Conservation (phyloP, 2,888 invertebrate genomes). For the Ormyrus rosae region DNA sequence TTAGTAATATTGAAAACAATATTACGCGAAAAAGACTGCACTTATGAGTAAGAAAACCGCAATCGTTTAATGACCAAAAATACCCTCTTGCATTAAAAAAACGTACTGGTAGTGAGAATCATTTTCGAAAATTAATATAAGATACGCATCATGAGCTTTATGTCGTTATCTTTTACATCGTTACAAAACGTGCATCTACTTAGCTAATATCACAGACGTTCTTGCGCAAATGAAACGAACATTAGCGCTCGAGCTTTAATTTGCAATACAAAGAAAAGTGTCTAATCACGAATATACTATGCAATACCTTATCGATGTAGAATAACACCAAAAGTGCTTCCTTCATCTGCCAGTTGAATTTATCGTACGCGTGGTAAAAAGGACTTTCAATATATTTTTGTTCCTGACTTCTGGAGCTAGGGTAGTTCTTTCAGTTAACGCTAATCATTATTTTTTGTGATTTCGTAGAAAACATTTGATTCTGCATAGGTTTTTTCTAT, state of each 20-base stretch:
- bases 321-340: slow-evolving; percentile 57
- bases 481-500: slow-evolving; percentile 44
- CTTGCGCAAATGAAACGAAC: not conserved
- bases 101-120: too few species aligned
- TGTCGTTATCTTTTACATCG: slow-evolving; percentile 9
- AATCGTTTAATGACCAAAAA: slow-evolving; percentile 20
- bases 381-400: slow-evolving; percentile 16
- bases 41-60: slow-evolving; percentile 20
- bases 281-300: slow-evolving; percentile 40
- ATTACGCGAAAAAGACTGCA: slow-evolving; percentile 43
- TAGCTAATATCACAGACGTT: slow-evolving; percentile 14
- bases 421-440: slow-evolving; percentile 41
- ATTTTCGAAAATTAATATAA: not conserved
- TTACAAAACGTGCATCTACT: slow-evolving; percentile 14
- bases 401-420: slow-evolving; percentile 35
- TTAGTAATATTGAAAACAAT: slow-evolving; percentile 6
- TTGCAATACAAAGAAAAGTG: slow-evolving; percentile 22
- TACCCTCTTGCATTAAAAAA: slow-evolving; percentile 23
- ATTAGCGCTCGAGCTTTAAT: slow-evolving; percentile 24
- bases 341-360: slow-evolving; percentile 51
- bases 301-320: slow-evolving; percentile 37
- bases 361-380: slow-evolving; percentile 20
- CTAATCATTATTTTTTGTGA: slow-evolving; percentile 38
- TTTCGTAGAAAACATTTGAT: slow-evolving; percentile 49
- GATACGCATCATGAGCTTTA: not conserved